Evolutionary conservation across 1,140 invertebrate genomes (phyloP).

Genomic region (Calliphora vicina): DNA sequence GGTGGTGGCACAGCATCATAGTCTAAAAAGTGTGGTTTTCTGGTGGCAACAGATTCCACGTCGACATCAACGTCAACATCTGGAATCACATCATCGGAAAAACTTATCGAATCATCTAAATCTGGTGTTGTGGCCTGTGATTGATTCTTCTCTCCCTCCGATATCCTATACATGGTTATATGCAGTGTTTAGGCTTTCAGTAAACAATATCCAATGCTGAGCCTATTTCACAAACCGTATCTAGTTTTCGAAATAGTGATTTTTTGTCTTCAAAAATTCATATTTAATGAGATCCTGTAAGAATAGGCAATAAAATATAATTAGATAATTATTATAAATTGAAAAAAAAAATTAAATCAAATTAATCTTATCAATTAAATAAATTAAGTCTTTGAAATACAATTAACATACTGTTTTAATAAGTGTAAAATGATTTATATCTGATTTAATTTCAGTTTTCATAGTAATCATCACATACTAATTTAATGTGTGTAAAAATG

Average conservation of each 20-base stretch:
- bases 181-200: not conserved
- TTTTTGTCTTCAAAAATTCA: not conserved
- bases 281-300: slow-evolving; percentile 3
- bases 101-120: slow-evolving; percentile 36
- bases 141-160: not conserved
- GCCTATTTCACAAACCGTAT: not conserved
- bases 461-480: too few relatives aligned
- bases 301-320: not conserved
- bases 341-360: not conserved
- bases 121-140: slow-evolving; percentile 20
- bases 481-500: not conserved
- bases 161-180: not conserved
- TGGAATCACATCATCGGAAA: slow-evolving; percentile 25
- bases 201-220: not conserved
- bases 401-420: too few relatives aligned
- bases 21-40: slow-evolving; percentile 69
- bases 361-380: too few relatives aligned
- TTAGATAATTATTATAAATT: not conserved
- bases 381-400: too few relatives aligned
- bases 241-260: not conserved
- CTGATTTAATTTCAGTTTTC: too few relatives aligned
- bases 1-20: slow-evolving; percentile 68
- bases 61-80: slow-evolving; percentile 42
- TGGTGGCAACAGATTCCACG: slow-evolving; percentile 58
- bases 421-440: too few relatives aligned